Evolutionary conservation across 2,888 invertebrate genomes (phyloP).

Genomic region (Tromatobia lineatoria): DNA sequence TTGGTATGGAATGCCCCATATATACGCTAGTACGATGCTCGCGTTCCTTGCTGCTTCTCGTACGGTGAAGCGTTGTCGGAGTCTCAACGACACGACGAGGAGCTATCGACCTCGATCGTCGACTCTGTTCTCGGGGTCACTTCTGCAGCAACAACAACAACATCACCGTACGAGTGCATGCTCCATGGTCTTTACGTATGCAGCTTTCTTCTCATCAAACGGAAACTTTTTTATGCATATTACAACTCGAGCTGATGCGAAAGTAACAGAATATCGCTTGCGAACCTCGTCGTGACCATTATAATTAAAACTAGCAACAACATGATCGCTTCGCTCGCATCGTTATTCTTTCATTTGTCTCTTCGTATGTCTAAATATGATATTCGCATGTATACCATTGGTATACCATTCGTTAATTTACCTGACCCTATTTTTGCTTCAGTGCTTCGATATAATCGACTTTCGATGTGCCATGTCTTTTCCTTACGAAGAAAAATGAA

Average conservation of each 20-base stretch:
- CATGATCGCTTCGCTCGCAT: too few relatives aligned
- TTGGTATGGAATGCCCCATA: too few relatives aligned
- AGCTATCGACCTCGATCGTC: constrained; percentile 40
- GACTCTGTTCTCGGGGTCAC: constrained; percentile 20
- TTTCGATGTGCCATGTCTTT: too few relatives aligned
- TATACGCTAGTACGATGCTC: neutral
- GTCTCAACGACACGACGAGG: constrained; percentile 20
- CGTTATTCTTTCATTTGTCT: too few relatives aligned
- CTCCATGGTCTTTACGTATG: neutral
- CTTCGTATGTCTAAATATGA: too few relatives aligned
- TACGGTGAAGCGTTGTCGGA: neutral
- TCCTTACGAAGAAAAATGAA: too few relatives aligned
- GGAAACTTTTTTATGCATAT: constrained; percentile 18
- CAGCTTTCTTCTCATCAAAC: constrained; percentile 12
- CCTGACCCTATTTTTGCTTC: too few relatives aligned
- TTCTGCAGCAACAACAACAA: constrained; percentile 9
- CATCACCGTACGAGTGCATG: neutral
- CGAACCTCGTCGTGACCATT: constrained; percentile 29
- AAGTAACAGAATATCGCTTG: neutral
- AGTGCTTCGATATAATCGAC: too few relatives aligned
- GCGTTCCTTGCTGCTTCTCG: neutral
- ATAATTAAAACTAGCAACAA: too few relatives aligned
- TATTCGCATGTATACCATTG: too few relatives aligned
- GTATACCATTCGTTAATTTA: too few relatives aligned
- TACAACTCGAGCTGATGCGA: neutral